Evolutionary conservation across 2,113 vertebrate genomes (phyloP).

Genomic region (Nothoprocta pentlandii): DNA sequence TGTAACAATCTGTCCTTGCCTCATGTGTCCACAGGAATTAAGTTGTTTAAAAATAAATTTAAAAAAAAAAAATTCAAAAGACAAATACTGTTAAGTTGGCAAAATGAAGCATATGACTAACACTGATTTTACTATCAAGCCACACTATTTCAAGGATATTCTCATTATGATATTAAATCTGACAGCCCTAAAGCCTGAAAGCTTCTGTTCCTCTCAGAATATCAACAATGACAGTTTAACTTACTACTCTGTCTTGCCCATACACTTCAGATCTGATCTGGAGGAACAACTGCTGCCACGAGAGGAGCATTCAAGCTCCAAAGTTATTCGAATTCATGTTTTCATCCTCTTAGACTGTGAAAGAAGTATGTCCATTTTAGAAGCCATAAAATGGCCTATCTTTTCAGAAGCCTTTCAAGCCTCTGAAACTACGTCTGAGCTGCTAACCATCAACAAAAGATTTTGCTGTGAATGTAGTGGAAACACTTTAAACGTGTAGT

Average conservation of each 20-base stretch:
- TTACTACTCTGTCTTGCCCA: background rate
- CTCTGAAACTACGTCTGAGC: background rate
- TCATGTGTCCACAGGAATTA: background rate
- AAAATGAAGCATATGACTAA: background rate
- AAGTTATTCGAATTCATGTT: background rate
- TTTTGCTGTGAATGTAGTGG: background rate
- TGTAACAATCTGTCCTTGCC: background rate
- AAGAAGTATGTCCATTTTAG: background rate
- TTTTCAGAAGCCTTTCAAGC: background rate
- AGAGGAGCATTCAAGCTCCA: background rate
- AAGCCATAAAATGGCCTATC: background rate
- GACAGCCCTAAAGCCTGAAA: background rate
- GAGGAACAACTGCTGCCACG: background rate
- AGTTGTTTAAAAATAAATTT: background rate
- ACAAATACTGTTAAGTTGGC: background rate
- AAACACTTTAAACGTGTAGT: background rate
- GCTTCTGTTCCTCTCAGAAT: background rate
- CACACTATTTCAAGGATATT: background rate
- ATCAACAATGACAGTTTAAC: background rate
- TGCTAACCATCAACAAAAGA: background rate
- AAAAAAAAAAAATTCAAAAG: background rate
- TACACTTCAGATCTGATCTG: background rate
- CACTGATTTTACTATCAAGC: background rate
- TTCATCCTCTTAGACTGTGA: background rate
- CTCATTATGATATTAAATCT: background rate